Conservation (phyloP, 1,140 invertebrate species). For the Yoshiicerus persimilis region DNA sequence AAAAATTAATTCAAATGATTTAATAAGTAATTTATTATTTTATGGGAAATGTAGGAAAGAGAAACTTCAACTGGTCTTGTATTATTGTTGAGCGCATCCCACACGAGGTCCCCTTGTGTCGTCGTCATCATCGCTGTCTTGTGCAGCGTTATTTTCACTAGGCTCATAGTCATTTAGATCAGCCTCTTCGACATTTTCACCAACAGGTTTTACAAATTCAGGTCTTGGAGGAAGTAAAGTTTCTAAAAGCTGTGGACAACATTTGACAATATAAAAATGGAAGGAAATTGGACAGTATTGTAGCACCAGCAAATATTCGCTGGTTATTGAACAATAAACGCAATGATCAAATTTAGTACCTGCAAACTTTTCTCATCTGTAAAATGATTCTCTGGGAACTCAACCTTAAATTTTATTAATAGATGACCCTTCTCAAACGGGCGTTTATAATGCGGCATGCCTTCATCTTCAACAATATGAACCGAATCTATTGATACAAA, state of each 20-base stretch:
- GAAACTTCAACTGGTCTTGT: neutral
- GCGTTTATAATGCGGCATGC: constrained; percentile 85
- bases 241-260: constrained; percentile 63
- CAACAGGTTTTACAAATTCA: constrained; percentile 65
- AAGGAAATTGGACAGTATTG: neutral
- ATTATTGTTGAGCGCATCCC: constrained; percentile 70
- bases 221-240: constrained; percentile 68
- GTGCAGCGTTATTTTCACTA: constrained; percentile 52
- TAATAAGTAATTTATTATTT: neutral
- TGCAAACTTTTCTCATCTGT: constrained; percentile 66
- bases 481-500: constrained; percentile 2
- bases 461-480: constrained; percentile 71
- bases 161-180: constrained; percentile 74
- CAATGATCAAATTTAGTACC: constrained; percentile 52
- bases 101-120: constrained; percentile 61
- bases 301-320: neutral
- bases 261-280: neutral
- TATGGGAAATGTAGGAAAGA: neutral
- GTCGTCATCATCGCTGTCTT: constrained; percentile 69
- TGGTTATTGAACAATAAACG: neutral
- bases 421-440: constrained; percentile 82
- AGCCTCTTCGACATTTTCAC: constrained; percentile 79
- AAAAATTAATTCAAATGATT: neutral
- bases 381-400: constrained; percentile 82
- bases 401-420: constrained; percentile 82